Base-by-base conservation (phyloP, 2,888 invertebrate genomes). In the Koerneria pararmatus region DNA sequence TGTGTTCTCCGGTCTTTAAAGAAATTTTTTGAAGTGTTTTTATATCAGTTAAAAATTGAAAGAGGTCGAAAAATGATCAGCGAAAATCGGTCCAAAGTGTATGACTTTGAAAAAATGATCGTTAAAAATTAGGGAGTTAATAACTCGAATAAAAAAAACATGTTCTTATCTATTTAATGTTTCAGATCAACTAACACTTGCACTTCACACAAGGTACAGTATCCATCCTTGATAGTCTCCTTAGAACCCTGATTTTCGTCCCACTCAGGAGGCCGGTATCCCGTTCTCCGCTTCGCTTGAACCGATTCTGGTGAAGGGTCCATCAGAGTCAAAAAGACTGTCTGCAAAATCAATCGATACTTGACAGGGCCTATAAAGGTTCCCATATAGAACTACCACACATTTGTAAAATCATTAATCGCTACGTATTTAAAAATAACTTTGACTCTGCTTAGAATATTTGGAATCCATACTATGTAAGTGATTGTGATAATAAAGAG, bases 141-240 rank as follows among this genome's bases (percentile, higher is more conserved):
- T n/a, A n/a, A n/a, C n/a, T n/a, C n/a, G n/a, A n/a, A n/a, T n/a
- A n/a, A n/a, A n/a, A n/a, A n/a, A n/a, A n/a, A n/a, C n/a, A n/a
- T n/a, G n/a, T n/a, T n/a, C n/a, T n/a, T n/a, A n/a, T n/a, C n/a
- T n/a, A n/a, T n/a, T n/a, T 46, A 34, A 31, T 49, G 83, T 19
- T 3, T n/a, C 49, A 51, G n/a, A 15, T 49, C 24, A 62, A 93
- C 92, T 3, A 89, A 87, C 56, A 91, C 79, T 84, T 94, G 92
- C 1, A 91, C 88, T 24, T 88, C 85, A 48, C 78, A 78, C 24
- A 78, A 66, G 34, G 69, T 71, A 59, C 78, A 78, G 58, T 70
- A 74, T 11, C 65, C 63, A 31, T 75, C 63, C 15, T 69, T 69
- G 2, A 77, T 77, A 29, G 90, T 84, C 83, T 95, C 51, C 89